These are phyloP conservation scores for Steinernema hermaphroditum DNA, from an alignment of 2,888 invertebrate genomes.

Conservation along the genomic window DNA sequence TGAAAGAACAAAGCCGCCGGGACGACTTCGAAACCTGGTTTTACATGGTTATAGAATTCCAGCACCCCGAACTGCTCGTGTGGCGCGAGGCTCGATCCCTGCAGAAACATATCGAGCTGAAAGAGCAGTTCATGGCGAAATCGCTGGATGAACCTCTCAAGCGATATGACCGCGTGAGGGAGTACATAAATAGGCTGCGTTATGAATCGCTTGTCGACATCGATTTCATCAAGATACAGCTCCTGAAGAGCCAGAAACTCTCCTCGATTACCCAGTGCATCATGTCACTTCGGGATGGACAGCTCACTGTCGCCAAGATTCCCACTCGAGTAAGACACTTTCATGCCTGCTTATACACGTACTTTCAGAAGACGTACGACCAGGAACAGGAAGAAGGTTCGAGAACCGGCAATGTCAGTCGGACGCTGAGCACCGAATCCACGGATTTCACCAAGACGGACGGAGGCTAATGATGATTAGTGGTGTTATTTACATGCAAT, in stretches of 20 bases:
- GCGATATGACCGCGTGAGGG: not conserved
- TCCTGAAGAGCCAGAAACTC: not conserved
- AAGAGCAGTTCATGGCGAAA: not conserved
- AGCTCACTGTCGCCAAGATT: not conserved
- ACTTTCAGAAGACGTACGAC: not conserved
- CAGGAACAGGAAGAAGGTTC: not conserved
- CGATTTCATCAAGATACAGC: not conserved
- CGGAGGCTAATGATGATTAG: not conserved
- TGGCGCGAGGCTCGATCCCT: not conserved
- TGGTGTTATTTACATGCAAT: no score
- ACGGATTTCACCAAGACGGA: constrained; percentile 11
- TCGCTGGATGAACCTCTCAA: not conserved
- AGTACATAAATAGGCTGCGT: not conserved
- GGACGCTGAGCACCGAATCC: not conserved
- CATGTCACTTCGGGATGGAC: not conserved
- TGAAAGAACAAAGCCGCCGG: not conserved
- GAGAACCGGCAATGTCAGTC: not conserved
- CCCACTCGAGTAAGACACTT: not conserved
- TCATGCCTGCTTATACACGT: not conserved
- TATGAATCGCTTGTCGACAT: not conserved
- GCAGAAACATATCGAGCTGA: not conserved
- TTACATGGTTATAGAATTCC: not conserved
- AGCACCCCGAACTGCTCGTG: not conserved
- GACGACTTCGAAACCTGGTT: constrained; percentile 20
- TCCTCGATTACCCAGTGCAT: not conserved